Conservation (phyloP, 1,140 invertebrate species). For the Popillia japonica region DNA sequence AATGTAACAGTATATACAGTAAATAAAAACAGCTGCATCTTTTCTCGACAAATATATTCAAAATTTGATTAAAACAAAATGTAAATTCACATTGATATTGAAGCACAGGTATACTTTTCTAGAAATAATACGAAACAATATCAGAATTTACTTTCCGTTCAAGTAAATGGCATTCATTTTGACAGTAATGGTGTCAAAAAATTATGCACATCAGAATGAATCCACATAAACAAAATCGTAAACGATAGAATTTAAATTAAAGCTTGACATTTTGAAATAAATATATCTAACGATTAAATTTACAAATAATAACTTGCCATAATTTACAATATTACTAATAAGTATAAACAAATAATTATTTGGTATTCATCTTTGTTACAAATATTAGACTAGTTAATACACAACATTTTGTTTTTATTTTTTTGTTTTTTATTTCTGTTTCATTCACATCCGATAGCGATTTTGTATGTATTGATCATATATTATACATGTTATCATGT, state of each 20-base stretch:
- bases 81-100: conserved; percentile 26
- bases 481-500: conserved; percentile 7
- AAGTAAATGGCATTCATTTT: conserved; percentile 7
- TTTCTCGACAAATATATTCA: conserved; percentile 33
- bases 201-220: not conserved
- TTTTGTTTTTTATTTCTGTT: conserved; percentile 7
- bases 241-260: not conserved
- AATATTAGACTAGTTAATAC: conserved; percentile 35
- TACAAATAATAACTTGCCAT: not conserved
- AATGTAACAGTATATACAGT: too few species aligned
- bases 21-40: not conserved
- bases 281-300: conserved; percentile 10
- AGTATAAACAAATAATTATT: conserved; percentile 25
- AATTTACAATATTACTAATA: conserved; percentile 14
- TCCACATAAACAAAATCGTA: not conserved
- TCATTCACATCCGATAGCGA: not conserved
- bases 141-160: not conserved
- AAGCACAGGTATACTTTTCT: conserved; percentile 20
- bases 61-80: conserved; percentile 30
- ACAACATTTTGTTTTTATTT: conserved; percentile 17
- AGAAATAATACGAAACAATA: not conserved
- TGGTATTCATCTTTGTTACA: conserved; percentile 32
- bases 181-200: not conserved
- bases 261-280: conserved; percentile 8
- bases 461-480: not conserved